phyloP scores from a whole-genome alignment of 2,113 vertebrate genomes.

The Cottus gobio region DNA sequence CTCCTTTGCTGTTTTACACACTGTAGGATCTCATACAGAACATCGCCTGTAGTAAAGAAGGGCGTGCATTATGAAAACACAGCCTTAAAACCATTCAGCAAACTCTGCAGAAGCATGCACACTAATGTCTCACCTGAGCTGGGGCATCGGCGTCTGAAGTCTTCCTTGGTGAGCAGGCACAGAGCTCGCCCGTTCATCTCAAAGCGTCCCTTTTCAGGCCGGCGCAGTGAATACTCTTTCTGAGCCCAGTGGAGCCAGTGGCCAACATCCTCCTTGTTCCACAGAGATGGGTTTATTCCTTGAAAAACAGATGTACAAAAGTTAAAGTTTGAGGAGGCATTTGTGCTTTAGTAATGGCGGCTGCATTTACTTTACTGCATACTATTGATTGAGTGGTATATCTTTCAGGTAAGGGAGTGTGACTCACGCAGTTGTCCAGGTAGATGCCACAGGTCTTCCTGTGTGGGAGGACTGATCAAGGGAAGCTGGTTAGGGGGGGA shows the following conservation, averaged over 20 bases:
- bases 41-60: conserved; percentile 84
- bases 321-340: neutral
- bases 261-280: conserved; percentile 92
- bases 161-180: conserved; percentile 94
- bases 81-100: neutral
- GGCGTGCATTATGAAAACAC: neutral
- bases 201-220: conserved; percentile 79
- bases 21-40: conserved; percentile 92
- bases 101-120: neutral
- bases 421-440: conserved; percentile 89
- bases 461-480: conserved; percentile 21
- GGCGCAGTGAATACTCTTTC: conserved; percentile 87
- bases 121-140: conserved; percentile 85
- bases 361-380: neutral
- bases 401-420: neutral
- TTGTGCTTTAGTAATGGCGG: neutral
- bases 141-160: conserved; percentile 91
- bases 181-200: conserved; percentile 93
- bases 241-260: conserved; percentile 95
- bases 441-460: conserved; percentile 84
- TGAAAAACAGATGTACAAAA: neutral
- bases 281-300: conserved; percentile 94
- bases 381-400: neutral
- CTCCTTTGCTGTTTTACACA: conserved; percentile 89
- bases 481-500: conserved; percentile 27